Evolutionary conservation across 2,113 vertebrate genomes (phyloP).

Genomic region (Aleadryas rufinucha): DNA sequence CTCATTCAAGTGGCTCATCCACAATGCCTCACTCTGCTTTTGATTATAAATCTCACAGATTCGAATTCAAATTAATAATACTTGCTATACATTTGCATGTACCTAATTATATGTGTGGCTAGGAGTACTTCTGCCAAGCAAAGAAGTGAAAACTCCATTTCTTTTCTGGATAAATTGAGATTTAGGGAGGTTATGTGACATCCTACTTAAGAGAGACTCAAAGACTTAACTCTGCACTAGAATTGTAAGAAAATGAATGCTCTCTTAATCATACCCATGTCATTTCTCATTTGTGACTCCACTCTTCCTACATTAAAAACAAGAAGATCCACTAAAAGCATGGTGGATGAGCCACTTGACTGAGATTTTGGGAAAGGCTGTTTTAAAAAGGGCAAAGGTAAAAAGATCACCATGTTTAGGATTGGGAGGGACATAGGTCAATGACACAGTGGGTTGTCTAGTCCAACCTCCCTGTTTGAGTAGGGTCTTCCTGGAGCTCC

Average conservation of each 20-base stretch:
- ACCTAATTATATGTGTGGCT: neutral
- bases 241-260: neutral
- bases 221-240: neutral
- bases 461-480: neutral
- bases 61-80: neutral
- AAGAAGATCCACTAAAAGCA: neutral
- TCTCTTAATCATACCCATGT: neutral
- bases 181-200: neutral
- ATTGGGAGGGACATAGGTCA: neutral
- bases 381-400: neutral
- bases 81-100: neutral
- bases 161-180: neutral
- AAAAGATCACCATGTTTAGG: neutral
- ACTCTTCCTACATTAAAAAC: neutral
- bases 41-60: conserved; percentile 14
- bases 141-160: neutral
- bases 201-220: neutral
- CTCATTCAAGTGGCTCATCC: too few species aligned
- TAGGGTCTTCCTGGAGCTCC: neutral
- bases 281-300: neutral
- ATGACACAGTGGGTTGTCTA: neutral
- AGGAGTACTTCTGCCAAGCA: neutral
- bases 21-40: neutral
- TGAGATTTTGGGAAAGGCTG: neutral
- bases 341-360: neutral